phyloP scores from a whole-genome alignment of 2,113 vertebrate genomes.

The Calidris pugnax region DNA sequence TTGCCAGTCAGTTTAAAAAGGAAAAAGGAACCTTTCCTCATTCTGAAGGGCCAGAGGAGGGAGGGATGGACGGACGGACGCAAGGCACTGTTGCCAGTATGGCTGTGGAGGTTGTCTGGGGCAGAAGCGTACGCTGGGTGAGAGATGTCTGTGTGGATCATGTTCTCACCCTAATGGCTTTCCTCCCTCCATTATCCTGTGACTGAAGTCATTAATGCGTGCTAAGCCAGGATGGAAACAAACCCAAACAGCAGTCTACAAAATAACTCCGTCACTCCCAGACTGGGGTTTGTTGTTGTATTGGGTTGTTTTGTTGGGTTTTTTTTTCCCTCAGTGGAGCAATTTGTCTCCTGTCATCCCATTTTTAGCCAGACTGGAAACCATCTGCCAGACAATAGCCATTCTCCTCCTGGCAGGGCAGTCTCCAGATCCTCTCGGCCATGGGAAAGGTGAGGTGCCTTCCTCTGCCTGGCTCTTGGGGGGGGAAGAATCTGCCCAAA shows the following conservation, averaged over 20 bases:
- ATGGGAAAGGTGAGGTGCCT: neutral
- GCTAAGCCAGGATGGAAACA: conserved; percentile 63
- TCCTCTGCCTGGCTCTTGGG: neutral
- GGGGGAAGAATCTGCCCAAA: neutral
- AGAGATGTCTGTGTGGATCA: neutral
- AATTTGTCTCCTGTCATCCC: conserved; percentile 30
- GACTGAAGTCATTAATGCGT: conserved; percentile 34
- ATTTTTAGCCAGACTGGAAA: conserved; percentile 45
- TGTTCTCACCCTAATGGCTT: conserved; percentile 22
- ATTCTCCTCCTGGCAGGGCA: neutral
- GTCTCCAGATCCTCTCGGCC: neutral
- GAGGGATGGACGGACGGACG: neutral
- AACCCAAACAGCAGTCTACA: conserved; percentile 62
- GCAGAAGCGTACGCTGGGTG: neutral
- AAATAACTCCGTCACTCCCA: conserved; percentile 24
- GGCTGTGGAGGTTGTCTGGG: neutral
- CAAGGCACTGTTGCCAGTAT: neutral
- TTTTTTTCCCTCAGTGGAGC: neutral
- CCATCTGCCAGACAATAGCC: neutral
- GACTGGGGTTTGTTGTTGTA: neutral
- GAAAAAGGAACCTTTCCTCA: neutral
- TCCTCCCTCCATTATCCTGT: neutral
- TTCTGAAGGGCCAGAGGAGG: neutral
- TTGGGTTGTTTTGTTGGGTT: neutral
- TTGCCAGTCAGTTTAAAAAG: neutral